Conservation (phyloP, 2,797 vertebrate genomes). For the Sebastes elongatus region DNA sequence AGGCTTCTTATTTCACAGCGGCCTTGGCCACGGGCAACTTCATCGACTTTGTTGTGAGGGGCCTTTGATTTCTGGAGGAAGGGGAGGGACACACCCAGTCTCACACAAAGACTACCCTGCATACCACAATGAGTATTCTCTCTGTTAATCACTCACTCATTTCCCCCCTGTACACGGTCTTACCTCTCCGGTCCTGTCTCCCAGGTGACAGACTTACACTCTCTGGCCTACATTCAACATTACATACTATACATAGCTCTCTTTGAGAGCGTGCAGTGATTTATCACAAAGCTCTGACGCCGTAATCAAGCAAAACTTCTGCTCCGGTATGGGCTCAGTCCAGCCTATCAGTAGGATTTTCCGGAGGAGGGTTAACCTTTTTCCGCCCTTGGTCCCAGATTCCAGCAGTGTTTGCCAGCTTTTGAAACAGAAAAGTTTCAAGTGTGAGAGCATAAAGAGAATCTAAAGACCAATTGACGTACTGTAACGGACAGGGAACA, state of each 20-base stretch:
- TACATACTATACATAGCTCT: slow-evolving; percentile 27
- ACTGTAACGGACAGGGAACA: background rate
- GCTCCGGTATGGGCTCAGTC: slow-evolving; percentile 8
- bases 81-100: slow-evolving; percentile 74
- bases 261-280: slow-evolving; percentile 27
- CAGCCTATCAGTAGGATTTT: slow-evolving; percentile 54
- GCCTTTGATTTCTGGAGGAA: slow-evolving; percentile 81
- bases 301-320: slow-evolving; percentile 25
- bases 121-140: slow-evolving; percentile 73
- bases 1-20: slow-evolving; percentile 70
- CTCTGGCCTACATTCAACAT: slow-evolving; percentile 34
- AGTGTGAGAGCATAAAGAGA: slow-evolving; percentile 20
- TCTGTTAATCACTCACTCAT: slow-evolving; percentile 74
- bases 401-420: slow-evolving; percentile 41
- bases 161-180: slow-evolving; percentile 19
- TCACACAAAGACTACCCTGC: slow-evolving; percentile 73
- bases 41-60: slow-evolving; percentile 73
- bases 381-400: slow-evolving; percentile 37
- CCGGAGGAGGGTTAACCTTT: slow-evolving; percentile 37
- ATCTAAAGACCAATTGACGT: slow-evolving; percentile 23
- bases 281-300: slow-evolving; percentile 29
- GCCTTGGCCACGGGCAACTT: slow-evolving; percentile 68
- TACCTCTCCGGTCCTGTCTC: slow-evolving; percentile 48
- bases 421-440: slow-evolving; percentile 20
- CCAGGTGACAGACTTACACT: slow-evolving; percentile 53